Conservation (phyloP, 2,888 invertebrate species). For the Ceramica pisi region DNA sequence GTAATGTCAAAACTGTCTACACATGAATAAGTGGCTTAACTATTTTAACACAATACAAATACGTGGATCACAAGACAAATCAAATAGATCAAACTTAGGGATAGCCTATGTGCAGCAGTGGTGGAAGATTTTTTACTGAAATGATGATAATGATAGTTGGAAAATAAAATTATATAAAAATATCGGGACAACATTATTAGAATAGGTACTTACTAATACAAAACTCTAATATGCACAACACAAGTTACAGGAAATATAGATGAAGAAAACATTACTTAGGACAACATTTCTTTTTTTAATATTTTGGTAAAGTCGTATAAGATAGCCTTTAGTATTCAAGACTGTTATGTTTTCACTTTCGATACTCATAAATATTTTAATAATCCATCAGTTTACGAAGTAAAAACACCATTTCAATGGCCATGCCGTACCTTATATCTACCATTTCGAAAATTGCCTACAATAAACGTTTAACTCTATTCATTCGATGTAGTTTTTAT, state of each 20-base stretch:
- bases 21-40: too few relatives aligned
- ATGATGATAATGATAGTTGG: not conserved
- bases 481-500: slow-evolving; percentile 28
- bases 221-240: too few relatives aligned
- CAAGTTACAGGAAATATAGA: too few relatives aligned
- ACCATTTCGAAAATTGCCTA: slow-evolving; percentile 11
- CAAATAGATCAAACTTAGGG: too few relatives aligned
- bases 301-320: not conserved
- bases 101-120: not conserved
- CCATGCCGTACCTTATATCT: not conserved
- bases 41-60: too few relatives aligned
- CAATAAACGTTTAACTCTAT: slow-evolving; percentile 22
- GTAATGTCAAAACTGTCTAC: too few relatives aligned
- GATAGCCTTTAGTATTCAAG: not conserved
- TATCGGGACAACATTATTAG: too few relatives aligned
- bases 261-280: too few relatives aligned
- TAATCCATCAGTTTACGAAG: not conserved
- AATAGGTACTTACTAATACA: too few relatives aligned
- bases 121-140: too few relatives aligned
- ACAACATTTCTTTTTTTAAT: not conserved
- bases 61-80: not conserved
- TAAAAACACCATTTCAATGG: not conserved
- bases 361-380: slow-evolving; percentile 4
- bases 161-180: too few relatives aligned
- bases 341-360: slow-evolving; percentile 17